Evolutionary conservation across 2,888 invertebrate genomes (phyloP).

Genomic region (Aleiodes alternator): DNA sequence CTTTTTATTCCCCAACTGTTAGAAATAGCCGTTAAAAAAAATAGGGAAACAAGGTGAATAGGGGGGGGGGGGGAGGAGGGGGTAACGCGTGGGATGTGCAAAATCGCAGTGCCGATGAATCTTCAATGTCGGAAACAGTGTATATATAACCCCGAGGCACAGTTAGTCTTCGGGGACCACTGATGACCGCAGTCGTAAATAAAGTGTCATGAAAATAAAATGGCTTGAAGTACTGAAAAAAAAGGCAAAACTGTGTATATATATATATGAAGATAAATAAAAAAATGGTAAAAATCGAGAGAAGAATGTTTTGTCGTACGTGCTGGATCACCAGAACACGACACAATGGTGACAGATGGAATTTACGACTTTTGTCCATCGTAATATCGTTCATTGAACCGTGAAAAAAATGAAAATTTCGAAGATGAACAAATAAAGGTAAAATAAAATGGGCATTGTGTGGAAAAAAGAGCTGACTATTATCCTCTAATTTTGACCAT

Average conservation of each 20-base stretch:
- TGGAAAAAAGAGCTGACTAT: too few species aligned
- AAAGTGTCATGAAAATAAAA: constrained; percentile 11
- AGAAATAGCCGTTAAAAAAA: too few species aligned
- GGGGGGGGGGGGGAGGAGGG: neutral
- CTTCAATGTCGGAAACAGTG: constrained; percentile 9
- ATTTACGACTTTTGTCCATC: neutral
- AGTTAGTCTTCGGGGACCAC: constrained; percentile 13
- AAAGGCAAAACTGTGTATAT: neutral
- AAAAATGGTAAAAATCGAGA: neutral
- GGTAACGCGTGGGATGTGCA: constrained; percentile 5
- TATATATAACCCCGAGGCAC: constrained; percentile 7
- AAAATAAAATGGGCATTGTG: too few species aligned
- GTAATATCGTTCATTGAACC: constrained; percentile 9
- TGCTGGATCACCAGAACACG: neutral
- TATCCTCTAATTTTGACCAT: too few species aligned
- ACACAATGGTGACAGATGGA: constrained; percentile 9
- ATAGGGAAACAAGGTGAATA: neutral
- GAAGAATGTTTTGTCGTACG: constrained; percentile 10
- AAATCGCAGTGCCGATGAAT: constrained; percentile 10
- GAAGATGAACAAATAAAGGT: too few species aligned
- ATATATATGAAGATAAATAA: neutral
- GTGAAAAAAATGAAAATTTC: neutral
- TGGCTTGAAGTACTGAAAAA: neutral
- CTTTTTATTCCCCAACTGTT: too few species aligned
- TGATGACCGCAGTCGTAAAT: constrained; percentile 16